phyloP scores from a whole-genome alignment of 2,888 invertebrate species.

The Cantharis rustica region DNA sequence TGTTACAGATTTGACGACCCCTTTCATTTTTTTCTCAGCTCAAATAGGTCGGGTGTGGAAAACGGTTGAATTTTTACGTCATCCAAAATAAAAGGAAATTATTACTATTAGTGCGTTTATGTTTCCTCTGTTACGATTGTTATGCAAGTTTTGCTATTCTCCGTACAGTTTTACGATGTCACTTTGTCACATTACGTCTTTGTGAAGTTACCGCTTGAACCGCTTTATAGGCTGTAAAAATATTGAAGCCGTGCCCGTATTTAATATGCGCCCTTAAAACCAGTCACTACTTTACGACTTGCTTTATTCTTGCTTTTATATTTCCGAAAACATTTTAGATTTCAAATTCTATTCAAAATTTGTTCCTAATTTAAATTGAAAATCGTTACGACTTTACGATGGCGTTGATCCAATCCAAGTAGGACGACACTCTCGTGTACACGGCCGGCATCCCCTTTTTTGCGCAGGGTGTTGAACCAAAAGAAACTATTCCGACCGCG shows the following conservation, averaged over 20 bases:
- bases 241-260: constrained; percentile 44
- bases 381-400: constrained; percentile 1
- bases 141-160: constrained; percentile 25
- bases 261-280: constrained; percentile 48
- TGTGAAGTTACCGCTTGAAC: constrained; percentile 34
- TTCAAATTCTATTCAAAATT: constrained; percentile 40
- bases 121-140: constrained; percentile 17
- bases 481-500: constrained; percentile 69
- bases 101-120: constrained; percentile 13
- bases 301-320: constrained; percentile 45
- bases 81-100: constrained; percentile 10
- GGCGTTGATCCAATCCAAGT: constrained; percentile 66
- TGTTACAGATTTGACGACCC: background rate
- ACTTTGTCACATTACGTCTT: constrained; percentile 44
- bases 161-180: constrained; percentile 33
- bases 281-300: constrained; percentile 41
- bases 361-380: constrained; percentile 36
- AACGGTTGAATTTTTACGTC: background rate
- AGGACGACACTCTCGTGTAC: constrained; percentile 67
- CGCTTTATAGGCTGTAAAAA: constrained; percentile 49
- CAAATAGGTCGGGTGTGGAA: background rate
- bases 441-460: constrained; percentile 70
- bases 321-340: constrained; percentile 45
- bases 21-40: background rate
- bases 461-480: constrained; percentile 67